Evolutionary conservation across 2,797 vertebrate genomes (phyloP).

Genomic region (Mormyrops attenuatus): DNA sequence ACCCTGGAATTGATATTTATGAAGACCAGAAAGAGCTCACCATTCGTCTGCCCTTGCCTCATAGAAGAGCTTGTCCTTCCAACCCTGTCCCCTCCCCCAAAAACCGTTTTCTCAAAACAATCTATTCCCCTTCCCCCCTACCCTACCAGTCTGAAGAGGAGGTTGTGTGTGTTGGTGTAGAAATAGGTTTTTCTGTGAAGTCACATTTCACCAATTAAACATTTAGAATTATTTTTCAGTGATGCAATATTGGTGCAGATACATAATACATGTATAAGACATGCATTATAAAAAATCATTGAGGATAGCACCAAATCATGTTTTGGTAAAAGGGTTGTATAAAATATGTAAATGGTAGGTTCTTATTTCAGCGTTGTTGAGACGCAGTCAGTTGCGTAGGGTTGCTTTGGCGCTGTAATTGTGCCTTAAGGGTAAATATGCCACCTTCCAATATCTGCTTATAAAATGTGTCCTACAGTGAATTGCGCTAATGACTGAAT

Average conservation of each 20-base stretch:
- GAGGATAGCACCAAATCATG: not conserved
- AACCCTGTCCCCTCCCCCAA: conserved; percentile 38
- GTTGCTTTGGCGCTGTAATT: not conserved
- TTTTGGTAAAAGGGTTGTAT: not conserved
- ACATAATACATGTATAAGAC: not conserved
- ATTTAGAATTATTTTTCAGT: conserved; percentile 21
- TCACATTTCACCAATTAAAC: conserved; percentile 9
- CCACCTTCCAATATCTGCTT: not conserved
- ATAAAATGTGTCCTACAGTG: not conserved
- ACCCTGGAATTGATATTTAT: conserved; percentile 17
- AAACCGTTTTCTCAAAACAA: conserved; percentile 49
- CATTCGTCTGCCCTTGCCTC: conserved; percentile 24
- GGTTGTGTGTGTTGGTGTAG: conserved; percentile 37
- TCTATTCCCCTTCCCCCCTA: conserved; percentile 45
- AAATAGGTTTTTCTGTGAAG: not conserved
- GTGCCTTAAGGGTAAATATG: not conserved
- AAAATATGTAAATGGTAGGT: not conserved
- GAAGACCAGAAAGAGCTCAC: conserved; percentile 25
- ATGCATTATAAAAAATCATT: not conserved
- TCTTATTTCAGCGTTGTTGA: not conserved
- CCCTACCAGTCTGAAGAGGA: conserved; percentile 47
- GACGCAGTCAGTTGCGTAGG: not conserved
- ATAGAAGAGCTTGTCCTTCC: conserved; percentile 25
- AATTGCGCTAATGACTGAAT: conserved; percentile 41
- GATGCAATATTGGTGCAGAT: conserved; percentile 22